Base-by-base conservation (phyloP, 2,113 vertebrate genomes). In the Neomonachus schauinslandi region DNA sequence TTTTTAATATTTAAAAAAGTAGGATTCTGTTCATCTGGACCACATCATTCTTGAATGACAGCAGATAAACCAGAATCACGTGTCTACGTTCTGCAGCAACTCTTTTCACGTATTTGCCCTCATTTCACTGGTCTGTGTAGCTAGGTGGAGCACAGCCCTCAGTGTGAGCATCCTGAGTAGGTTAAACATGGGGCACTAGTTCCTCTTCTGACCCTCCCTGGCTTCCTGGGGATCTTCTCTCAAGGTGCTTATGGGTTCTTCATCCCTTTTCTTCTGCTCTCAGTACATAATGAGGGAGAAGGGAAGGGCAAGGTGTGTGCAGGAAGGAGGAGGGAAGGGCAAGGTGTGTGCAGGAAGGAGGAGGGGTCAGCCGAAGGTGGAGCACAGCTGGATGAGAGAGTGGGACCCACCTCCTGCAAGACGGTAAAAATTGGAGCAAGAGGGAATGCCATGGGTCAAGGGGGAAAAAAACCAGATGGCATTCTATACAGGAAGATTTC, bases 101-200 rank as follows among this genome's bases (percentile, higher is more conserved):
- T 90, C 28, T 86, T 31, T 46, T 59, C 55, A 85, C 3, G 0
- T 33, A 8, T 2, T 39, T 31, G 9, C 31, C 28, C n/a, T 89
- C 36, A 24, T 39, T 42, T 46, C 4, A 0, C 84, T 51, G 24
- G 15, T 57, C 39, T 28, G 7, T 16, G 18, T 31, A 65, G 42
- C 36, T 26, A 28, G 36, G 49, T 13, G 21, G 24, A 55, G 15
- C 51, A 46, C 21, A 22, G 69, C n/a, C 42, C 55, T 42, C 14
- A 28, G 49, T 12, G 2, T 1, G 24, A 39, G 15, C 1, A 0
- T 4, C 22, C 1, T 6, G 36, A 42, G 1, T 1, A 9, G 21
- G 69, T 19, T n/a, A 63, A 69, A 67, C 6, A 24, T 1, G 18
- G 4, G 18, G 15, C n/a, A 65, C 33, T 5, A 1, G 8, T 22